Evolutionary conservation across 2,113 vertebrate species (phyloP), one percentile per base, ranked within the genome.

Genomic region (Arenaria interpres): DNA sequence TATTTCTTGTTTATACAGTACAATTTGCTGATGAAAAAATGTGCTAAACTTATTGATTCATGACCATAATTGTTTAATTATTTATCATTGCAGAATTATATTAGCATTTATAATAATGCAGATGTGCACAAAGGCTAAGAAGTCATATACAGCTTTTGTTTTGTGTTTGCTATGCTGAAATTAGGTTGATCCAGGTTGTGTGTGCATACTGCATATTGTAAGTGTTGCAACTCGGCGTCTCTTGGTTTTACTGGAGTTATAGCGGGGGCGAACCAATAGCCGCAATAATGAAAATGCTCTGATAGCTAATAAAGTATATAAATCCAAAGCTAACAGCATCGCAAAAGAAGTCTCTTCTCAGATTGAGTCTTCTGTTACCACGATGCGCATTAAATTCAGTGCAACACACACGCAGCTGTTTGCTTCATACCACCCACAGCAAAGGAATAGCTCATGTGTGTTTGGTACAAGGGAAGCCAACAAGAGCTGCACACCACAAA

Each of bases 61-160:
- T 99, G 99, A 99, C 99, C 99, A 98, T 99, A 99, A 99, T 99
- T 99, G 99, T 99, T 99, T 99, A 99, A 99, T 99, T 99, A 99
- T 99, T 99, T 99, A 99, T 99, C 99, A 99, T 99, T 98, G 99
- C 99, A 98, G 99, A 98, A 98, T 98, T 99, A 98, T 99, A 99
- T 99, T 99, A 99, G 99, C 99, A 99, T 99, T 99, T 99, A 99
- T 99, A 99, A 99, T 99, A 98, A 98, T 98, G 98, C 98, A 99
- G 98, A 98, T 98, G 98, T 98, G 98, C 98, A 98, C 97, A 98
- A 98, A 98, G 98, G 98, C 98, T 98, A 98, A 98, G 98, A 98
- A 98, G 98, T 98, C 97, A 98, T 98, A 98, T 77, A 97, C 98
- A 98, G 99, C 99, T 99, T 99, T 98, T 99, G 99, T 98, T 98